Evolutionary conservation across 1,140 invertebrate species (phyloP).

Genomic region (Chelonus insularis): DNA sequence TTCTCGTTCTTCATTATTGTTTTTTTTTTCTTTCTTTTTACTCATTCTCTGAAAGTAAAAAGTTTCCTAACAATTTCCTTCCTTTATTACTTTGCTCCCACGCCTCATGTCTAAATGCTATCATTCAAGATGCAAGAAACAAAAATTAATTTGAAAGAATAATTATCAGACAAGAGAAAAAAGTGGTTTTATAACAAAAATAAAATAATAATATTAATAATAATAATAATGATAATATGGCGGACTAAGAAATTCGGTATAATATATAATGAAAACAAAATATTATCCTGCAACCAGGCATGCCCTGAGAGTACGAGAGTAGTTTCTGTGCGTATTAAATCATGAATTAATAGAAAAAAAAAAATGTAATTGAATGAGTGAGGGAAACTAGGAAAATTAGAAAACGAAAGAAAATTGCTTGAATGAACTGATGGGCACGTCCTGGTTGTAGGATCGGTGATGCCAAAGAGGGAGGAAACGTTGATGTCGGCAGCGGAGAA

Average conservation of each 20-base stretch:
- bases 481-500: slow-evolving; percentile 56
- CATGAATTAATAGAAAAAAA: slow-evolving; percentile 11
- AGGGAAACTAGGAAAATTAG: slow-evolving; percentile 19
- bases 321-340: slow-evolving; percentile 41
- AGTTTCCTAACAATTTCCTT: background rate
- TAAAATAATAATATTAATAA: background rate
- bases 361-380: too few relatives aligned
- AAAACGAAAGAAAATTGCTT: slow-evolving; percentile 28
- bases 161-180: too few relatives aligned
- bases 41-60: too few relatives aligned
- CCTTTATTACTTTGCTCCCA: background rate
- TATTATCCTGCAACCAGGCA: slow-evolving; percentile 60
- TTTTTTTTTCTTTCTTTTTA: background rate
- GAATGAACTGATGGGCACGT: slow-evolving; percentile 57
- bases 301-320: slow-evolving; percentile 61
- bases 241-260: slow-evolving; percentile 29
- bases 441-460: slow-evolving; percentile 61
- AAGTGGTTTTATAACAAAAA: background rate
- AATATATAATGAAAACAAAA: slow-evolving; percentile 28
- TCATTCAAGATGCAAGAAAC: too few relatives aligned
- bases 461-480: slow-evolving; percentile 55
- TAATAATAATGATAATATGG: background rate
- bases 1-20: background rate
- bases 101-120: too few relatives aligned
- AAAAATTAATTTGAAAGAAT: too few relatives aligned